Base-by-base conservation (phyloP, 2,888 invertebrate species). In the Teleiodes luculella region DNA sequence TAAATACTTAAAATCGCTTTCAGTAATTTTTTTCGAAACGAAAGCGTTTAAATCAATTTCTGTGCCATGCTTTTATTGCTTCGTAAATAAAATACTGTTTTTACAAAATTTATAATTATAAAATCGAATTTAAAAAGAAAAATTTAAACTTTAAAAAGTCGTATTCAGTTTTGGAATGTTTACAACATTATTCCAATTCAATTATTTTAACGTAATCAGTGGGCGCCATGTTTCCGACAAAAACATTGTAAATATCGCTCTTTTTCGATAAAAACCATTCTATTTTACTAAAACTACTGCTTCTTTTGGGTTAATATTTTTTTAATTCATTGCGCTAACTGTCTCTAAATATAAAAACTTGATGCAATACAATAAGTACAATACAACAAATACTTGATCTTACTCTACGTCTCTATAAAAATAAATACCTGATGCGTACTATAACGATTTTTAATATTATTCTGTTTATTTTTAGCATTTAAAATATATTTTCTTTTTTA, bases 221-320 rank as follows among this genome's bases (percentile, higher is more conserved):
- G 33, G 49, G 24, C 50, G 56, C 56, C 56, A 56, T 56, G 39
- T 56, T 56, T 56, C 47, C 35, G 18, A 35, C 39, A 55, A 36
- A 47, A 55, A 55, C 35, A 53, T 41, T 31, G 39, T 52, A 52
- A 52, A 56, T 50, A 56, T 18, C 2, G 3, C n/a, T 48, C 31
- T 18, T 18, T 1, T 18, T 47, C 4, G n/a, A 7, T 31, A 31
- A 14, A 33, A 33, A 11, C 33, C 5, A 11, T n/a, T 11, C 2
- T 10, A 33, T 33, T 33, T 33, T 33, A 33, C 33, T 33, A 3
- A 11, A 33, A n/a, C 10, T 33, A 11, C 8, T 8, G 8, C 10
- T 8, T 33, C 8, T 5, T 33, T 8, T 11, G 10, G 10, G 10
- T 33, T 33, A 2, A 11, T n/a, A 6, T 33, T 8, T 33, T 3